phyloP scores from a whole-genome alignment of 2,888 invertebrate genomes.

The Cephus pulcher region DNA sequence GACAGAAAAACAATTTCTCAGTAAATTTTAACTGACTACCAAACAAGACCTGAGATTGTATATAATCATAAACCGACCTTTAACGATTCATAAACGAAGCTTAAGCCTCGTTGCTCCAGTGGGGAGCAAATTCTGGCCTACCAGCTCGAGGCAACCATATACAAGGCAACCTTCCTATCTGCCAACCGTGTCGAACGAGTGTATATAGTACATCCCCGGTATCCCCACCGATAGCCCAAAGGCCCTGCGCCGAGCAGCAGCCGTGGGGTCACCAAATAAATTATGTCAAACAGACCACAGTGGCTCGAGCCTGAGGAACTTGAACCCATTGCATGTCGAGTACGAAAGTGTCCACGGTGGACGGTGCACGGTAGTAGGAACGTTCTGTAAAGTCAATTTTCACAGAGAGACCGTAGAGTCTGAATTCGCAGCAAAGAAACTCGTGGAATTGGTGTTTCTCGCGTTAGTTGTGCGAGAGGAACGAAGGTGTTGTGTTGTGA shows the following conservation, averaged over 20 bases:
- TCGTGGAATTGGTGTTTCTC: not conserved
- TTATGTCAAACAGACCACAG: constrained; percentile 44
- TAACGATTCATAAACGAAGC: not conserved
- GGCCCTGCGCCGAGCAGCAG: constrained; percentile 15
- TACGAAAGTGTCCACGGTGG: not conserved
- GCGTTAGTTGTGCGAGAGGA: not conserved
- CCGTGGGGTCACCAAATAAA: constrained; percentile 45
- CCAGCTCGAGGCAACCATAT: not conserved
- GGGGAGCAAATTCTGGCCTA: not conserved
- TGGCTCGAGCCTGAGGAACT: constrained; percentile 35
- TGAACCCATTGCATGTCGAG: not conserved
- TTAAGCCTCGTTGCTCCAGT: not conserved
- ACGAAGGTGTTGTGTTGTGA: not conserved
- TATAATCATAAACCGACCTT: not conserved
- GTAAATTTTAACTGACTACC: not conserved
- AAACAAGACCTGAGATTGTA: not conserved
- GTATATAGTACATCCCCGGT: not conserved
- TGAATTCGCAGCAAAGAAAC: constrained; percentile 14
- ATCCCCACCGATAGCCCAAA: constrained; percentile 14
- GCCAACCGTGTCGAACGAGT: constrained; percentile 2
- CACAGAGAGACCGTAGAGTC: not conserved
- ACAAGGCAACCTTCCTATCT: constrained; percentile 1
- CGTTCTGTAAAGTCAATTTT: not conserved
- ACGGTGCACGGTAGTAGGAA: not conserved
- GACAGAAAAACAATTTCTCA: not conserved